Conservation (phyloP, 2,113 vertebrate genomes). For the Euleptes europaea region DNA sequence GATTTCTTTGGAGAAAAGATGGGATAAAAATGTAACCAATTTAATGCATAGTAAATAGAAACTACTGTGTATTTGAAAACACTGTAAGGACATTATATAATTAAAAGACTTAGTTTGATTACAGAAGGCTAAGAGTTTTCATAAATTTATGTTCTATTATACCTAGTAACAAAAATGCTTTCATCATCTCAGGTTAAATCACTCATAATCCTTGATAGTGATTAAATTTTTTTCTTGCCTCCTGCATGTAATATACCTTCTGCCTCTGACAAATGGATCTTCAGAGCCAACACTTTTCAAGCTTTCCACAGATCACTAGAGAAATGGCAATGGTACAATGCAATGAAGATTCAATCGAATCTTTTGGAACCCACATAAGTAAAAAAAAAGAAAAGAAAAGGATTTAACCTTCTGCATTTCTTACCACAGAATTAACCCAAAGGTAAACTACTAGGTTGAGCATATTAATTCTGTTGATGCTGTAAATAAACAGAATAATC, state of each 20-base stretch:
- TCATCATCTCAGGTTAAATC: constrained; percentile 49
- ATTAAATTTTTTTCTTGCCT: constrained; percentile 64
- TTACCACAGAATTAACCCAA: constrained; percentile 5
- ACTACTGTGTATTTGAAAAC: constrained; percentile 21
- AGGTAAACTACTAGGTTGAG: constrained; percentile 36
- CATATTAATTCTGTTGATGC: constrained; percentile 37
- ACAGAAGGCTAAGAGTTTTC: constrained; percentile 42
- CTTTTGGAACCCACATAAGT: constrained; percentile 51
- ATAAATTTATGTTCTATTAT: constrained; percentile 42
- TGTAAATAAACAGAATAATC: background rate
- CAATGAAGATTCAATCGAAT: constrained; percentile 51
- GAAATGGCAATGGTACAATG: constrained; percentile 43
- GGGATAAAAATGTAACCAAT: too few species aligned
- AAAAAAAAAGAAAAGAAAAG: constrained; percentile 52
- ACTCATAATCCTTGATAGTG: constrained; percentile 59
- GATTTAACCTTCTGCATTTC: constrained; percentile 42
- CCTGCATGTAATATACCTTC: constrained; percentile 48
- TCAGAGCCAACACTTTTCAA: constrained; percentile 40
- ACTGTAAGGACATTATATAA: constrained; percentile 24
- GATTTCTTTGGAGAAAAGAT: too few species aligned
- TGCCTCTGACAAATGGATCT: constrained; percentile 53
- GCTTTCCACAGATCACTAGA: constrained; percentile 50
- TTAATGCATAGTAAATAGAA: too few species aligned
- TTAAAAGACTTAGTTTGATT: constrained; percentile 23
- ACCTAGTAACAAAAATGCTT: constrained; percentile 39